Conservation (phyloP, 2,113 vertebrate genomes). For the Pterophyllum scalare region DNA sequence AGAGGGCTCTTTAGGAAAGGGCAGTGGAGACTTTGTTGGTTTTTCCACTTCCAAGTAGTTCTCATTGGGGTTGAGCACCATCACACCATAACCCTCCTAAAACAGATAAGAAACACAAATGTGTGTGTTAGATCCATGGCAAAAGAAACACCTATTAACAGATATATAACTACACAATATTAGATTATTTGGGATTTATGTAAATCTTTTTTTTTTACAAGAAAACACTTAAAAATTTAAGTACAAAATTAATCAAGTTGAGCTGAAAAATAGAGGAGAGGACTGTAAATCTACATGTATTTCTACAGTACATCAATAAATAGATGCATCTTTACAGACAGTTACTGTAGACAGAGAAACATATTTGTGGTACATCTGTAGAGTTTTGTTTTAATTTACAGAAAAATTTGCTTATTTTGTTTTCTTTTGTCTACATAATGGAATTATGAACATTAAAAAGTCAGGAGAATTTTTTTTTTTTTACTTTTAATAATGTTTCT, state of each 20-base stretch:
- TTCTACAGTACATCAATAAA: not conserved
- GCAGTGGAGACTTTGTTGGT: slow-evolving; percentile 78
- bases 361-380: not conserved
- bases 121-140: not conserved
- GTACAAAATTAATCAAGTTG: not conserved
- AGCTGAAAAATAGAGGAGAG: not conserved
- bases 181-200: not conserved
- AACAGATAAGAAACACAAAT: slow-evolving; percentile 58
- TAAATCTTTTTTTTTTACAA: not conserved
- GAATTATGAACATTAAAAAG: not conserved
- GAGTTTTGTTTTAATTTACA: slow-evolving; percentile 3
- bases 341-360: not conserved
- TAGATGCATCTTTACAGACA: not conserved
- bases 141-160: not conserved
- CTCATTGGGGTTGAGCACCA: slow-evolving; percentile 98
- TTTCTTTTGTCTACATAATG: not conserved
- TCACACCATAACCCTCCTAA: slow-evolving; percentile 95
- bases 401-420: not conserved
- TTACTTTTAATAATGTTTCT: not conserved
- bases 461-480: not conserved
- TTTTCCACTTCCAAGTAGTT: slow-evolving; percentile 97
- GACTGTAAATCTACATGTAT: not conserved
- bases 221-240: not conserved
- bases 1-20: slow-evolving; percentile 84
- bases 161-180: not conserved